Percentiles rank a stretch among this genome's conserved stretches.
Conservation (phyloP, 2,888 invertebrate species). For the Hypselothyrea guttata region DNA sequence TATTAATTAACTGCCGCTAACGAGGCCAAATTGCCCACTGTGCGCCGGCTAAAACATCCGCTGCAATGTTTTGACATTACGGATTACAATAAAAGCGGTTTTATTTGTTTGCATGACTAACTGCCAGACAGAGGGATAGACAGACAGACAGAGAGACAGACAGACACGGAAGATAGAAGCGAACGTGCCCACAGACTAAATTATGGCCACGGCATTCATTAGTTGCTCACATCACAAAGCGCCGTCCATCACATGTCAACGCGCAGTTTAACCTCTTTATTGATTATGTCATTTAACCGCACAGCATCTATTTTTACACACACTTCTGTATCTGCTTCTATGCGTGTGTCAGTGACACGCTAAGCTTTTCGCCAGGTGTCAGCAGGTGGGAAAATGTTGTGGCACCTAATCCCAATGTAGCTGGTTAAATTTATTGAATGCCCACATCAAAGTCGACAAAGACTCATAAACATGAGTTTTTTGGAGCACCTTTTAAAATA, state of each 20-base stretch:
- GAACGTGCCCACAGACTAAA: slow-evolving; percentile 24
- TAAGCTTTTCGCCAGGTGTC: slow-evolving; percentile 22
- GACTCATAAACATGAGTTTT: not conserved
- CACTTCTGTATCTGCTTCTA: not conserved
- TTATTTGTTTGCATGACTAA: slow-evolving; percentile 62
- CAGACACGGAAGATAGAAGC: not conserved
- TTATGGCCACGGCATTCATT: slow-evolving; percentile 59
- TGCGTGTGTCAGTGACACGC: slow-evolving; percentile 22
- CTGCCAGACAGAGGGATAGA: slow-evolving; percentile 11
- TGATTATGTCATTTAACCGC: slow-evolving; percentile 49
- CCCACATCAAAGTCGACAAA: slow-evolving; percentile 8
- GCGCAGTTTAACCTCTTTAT: slow-evolving; percentile 58
- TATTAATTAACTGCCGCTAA: too few species aligned
- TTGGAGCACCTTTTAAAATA: too few species aligned
- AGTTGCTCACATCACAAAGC: slow-evolving; percentile 47
- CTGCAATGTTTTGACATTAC: slow-evolving; percentile 67
- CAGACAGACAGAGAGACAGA: slow-evolving; percentile 9
- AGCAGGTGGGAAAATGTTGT: slow-evolving; percentile 10
- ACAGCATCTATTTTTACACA: slow-evolving; percentile 25
- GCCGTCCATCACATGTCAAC: slow-evolving; percentile 62
- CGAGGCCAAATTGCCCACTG: slow-evolving; percentile 7
- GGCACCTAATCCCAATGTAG: slow-evolving; percentile 24
- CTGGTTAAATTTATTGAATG: slow-evolving; percentile 21
- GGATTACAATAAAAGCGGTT: slow-evolving; percentile 72
- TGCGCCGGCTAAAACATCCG: slow-evolving; percentile 53